Percentiles rank a stretch among this genome's conserved stretches.
Evolutionary conservation across 2,113 vertebrate species (phyloP).

Genomic region (Mola mola): DNA sequence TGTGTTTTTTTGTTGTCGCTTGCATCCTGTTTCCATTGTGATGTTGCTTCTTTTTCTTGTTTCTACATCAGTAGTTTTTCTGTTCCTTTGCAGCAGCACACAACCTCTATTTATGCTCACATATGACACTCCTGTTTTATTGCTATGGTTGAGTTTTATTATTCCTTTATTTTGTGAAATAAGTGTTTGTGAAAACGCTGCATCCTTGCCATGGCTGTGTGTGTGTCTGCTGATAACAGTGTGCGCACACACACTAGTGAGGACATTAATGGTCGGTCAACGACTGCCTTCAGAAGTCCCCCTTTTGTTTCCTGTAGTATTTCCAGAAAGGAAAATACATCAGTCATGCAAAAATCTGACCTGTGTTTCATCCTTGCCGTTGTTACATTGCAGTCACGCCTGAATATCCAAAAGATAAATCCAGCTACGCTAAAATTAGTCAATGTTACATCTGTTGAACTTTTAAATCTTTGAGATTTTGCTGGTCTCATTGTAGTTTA

Average conservation of each 20-base stretch:
- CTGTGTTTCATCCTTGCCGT: slow-evolving; percentile 15
- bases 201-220: not conserved
- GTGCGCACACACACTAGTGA: not conserved
- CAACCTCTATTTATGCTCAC: not conserved
- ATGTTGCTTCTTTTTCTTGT: slow-evolving; percentile 15
- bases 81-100: slow-evolving; percentile 1
- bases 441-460: not conserved
- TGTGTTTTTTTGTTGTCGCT: slow-evolving; percentile 67
- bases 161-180: slow-evolving; percentile 1
- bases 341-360: slow-evolving; percentile 11
- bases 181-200: slow-evolving; percentile 10
- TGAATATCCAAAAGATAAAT: not conserved
- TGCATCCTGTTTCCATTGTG: slow-evolving; percentile 16
- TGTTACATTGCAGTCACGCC: not conserved
- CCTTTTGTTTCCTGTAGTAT: slow-evolving; percentile 15
- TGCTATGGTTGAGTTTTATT: not conserved
- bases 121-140: not conserved
- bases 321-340: slow-evolving; percentile 54
- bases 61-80: not conserved
- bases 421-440: not conserved
- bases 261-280: not conserved
- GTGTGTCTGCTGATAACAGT: slow-evolving; percentile 21
- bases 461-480: slow-evolving; percentile 2
- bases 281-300: slow-evolving; percentile 19
- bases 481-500: slow-evolving; percentile 7